A percentile compares a stretch with the other conserved stretches of the same genome.
phyloP scores from a whole-genome alignment of 2,113 vertebrate genomes.

The Cardinalis cardinalis region DNA sequence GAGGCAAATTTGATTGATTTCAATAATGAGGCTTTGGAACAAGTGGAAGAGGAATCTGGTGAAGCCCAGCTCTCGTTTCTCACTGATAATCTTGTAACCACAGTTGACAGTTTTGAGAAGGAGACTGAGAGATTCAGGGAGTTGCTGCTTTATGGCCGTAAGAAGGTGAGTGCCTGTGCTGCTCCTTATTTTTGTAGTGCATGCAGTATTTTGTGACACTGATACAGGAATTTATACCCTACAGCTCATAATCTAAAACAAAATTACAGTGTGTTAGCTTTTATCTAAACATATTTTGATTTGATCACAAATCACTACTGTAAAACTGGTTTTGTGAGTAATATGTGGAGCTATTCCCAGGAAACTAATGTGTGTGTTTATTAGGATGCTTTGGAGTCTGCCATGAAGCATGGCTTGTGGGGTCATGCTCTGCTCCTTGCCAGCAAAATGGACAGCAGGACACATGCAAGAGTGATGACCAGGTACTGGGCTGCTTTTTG shows the following conservation, averaged over 20 bases:
- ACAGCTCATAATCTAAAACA: not conserved
- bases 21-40: constrained; percentile 87
- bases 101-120: constrained; percentile 78
- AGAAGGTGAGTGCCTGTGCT: constrained; percentile 77
- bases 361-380: not conserved
- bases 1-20: constrained; percentile 97
- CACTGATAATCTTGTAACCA: constrained; percentile 78
- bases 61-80: constrained; percentile 90
- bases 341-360: not conserved
- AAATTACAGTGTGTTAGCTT: not conserved
- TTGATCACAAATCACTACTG: not conserved
- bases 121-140: constrained; percentile 95
- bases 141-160: constrained; percentile 91
- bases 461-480: constrained; percentile 95
- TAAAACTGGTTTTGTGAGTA: not conserved
- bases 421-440: constrained; percentile 93
- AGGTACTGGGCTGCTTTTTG: constrained; percentile 71
- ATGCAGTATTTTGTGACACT: not conserved
- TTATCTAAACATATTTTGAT: not conserved
- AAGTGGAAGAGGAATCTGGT: constrained; percentile 84
- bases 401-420: constrained; percentile 96
- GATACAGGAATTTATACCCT: not conserved
- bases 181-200: not conserved
- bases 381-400: constrained; percentile 93
- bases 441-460: constrained; percentile 97